Conservation (phyloP, 2,888 invertebrate species). For the Ptychoptera albimana region DNA sequence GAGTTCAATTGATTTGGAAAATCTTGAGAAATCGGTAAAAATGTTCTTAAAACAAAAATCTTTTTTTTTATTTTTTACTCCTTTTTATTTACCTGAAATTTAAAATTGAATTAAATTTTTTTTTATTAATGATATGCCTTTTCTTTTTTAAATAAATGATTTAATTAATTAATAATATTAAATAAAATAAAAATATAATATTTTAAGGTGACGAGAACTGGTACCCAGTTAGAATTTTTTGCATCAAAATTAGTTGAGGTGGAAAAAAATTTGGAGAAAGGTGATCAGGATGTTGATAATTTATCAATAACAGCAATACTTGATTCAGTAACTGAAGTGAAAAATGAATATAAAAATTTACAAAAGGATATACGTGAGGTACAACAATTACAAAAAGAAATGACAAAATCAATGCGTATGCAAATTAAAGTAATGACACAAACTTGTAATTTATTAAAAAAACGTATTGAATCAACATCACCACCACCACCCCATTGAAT, state of each 20-base stretch:
- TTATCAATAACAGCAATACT: constrained; percentile 56
- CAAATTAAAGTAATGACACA: constrained; percentile 51
- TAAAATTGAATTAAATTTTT: too few relatives aligned
- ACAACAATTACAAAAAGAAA: constrained; percentile 62
- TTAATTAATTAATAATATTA: background rate
- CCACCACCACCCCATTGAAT: constrained; percentile 16
- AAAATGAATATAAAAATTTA: constrained; percentile 63
- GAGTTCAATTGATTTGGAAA: too few relatives aligned
- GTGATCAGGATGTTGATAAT: constrained; percentile 31
- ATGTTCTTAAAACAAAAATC: too few relatives aligned
- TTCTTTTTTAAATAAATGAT: background rate
- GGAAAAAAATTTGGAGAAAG: constrained; percentile 33
- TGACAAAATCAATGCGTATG: constrained; percentile 54
- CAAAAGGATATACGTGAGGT: constrained; percentile 64
- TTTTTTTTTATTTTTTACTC: too few relatives aligned
- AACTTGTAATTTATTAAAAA: constrained; percentile 54
- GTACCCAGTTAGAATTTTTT: constrained; percentile 53
- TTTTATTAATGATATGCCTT: background rate
- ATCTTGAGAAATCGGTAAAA: too few relatives aligned
- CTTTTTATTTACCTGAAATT: too few relatives aligned
- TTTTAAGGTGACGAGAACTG: constrained; percentile 52
- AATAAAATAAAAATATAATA: constrained; percentile 1
- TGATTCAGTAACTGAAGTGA: constrained; percentile 61
- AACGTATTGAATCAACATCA: constrained; percentile 42
- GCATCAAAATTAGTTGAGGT: constrained; percentile 59